phyloP scores from a whole-genome alignment of 2,797 vertebrate species.

The Micropoecilia bifurca region DNA sequence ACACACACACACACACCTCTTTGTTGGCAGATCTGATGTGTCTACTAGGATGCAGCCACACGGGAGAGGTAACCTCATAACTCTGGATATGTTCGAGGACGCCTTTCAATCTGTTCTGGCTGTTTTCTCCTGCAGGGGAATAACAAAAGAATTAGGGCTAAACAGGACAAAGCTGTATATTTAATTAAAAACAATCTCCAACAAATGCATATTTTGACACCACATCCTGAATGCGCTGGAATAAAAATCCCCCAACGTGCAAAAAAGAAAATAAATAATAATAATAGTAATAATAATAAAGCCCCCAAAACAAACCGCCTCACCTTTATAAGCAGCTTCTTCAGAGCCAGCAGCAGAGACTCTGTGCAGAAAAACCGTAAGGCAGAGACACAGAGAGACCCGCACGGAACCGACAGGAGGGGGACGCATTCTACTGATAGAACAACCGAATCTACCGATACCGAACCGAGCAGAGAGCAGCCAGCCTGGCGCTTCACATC shows the following conservation, averaged over 20 bases:
- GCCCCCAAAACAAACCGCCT: slow-evolving; percentile 33
- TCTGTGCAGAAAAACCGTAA: slow-evolving; percentile 35
- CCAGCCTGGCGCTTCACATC: slow-evolving; percentile 7
- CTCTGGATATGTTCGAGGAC: slow-evolving; percentile 62
- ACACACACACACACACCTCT: slow-evolving; percentile 64
- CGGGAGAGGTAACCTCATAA: slow-evolving; percentile 79
- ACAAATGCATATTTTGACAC: background rate
- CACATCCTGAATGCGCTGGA: background rate
- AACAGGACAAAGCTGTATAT: background rate
- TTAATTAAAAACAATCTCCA: background rate
- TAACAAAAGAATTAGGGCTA: background rate
- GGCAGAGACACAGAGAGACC: slow-evolving; percentile 38
- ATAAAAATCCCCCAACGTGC: background rate
- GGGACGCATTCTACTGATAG: slow-evolving; percentile 60
- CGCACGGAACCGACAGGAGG: slow-evolving; percentile 31
- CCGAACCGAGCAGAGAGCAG: slow-evolving; percentile 33
- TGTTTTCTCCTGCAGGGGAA: slow-evolving; percentile 41
- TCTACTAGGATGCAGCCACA: slow-evolving; percentile 75
- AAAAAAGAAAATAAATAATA: background rate
- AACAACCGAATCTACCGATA: slow-evolving; percentile 10
- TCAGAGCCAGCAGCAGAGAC: slow-evolving; percentile 26
- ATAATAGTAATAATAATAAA: no score
- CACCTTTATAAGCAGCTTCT: slow-evolving; percentile 62
- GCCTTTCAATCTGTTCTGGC: slow-evolving; percentile 40
- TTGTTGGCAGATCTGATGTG: slow-evolving; percentile 61